These are phyloP conservation scores for Odocoileus hemionus DNA, from an alignment of 2,113 vertebrate species.

Conservation along the genomic window DNA sequence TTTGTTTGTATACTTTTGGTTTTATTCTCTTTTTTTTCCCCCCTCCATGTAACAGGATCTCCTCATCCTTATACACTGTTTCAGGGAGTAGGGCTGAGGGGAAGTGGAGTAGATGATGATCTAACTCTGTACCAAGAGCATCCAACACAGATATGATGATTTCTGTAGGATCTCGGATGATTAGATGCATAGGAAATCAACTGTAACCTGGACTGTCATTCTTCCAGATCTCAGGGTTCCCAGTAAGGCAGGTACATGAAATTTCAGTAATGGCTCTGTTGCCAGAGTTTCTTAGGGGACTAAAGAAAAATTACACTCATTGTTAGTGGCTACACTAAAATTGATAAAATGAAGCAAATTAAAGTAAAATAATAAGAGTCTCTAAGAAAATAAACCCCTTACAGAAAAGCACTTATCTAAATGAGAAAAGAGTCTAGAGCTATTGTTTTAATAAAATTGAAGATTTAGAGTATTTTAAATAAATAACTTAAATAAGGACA, in stretches of 20 bases:
- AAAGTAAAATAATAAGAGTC: not conserved
- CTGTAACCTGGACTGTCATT: not conserved
- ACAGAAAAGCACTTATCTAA: not conserved
- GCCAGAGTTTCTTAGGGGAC: not conserved
- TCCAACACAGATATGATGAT: not conserved
- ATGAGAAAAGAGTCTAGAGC: not conserved
- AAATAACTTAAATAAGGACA: not conserved
- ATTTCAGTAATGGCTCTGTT: conserved; percentile 28
- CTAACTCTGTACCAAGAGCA: not conserved
- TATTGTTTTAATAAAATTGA: not conserved
- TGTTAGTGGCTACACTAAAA: not conserved
- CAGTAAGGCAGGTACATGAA: not conserved
- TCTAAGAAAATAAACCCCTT: not conserved
- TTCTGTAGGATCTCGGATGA: not conserved
- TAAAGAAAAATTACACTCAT: not conserved
- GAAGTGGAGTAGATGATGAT: not conserved
- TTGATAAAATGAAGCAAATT: not conserved
- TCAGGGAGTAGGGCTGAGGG: not conserved
- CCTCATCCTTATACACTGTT: not conserved
- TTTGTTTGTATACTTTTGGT: not conserved
- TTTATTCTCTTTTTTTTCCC: not conserved
- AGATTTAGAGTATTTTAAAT: not conserved
- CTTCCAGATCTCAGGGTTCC: not conserved
- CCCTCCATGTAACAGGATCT: not conserved
- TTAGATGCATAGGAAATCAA: not conserved